Conservation (phyloP, 2,113 vertebrate genomes). For the Cyprinus carpio region DNA sequence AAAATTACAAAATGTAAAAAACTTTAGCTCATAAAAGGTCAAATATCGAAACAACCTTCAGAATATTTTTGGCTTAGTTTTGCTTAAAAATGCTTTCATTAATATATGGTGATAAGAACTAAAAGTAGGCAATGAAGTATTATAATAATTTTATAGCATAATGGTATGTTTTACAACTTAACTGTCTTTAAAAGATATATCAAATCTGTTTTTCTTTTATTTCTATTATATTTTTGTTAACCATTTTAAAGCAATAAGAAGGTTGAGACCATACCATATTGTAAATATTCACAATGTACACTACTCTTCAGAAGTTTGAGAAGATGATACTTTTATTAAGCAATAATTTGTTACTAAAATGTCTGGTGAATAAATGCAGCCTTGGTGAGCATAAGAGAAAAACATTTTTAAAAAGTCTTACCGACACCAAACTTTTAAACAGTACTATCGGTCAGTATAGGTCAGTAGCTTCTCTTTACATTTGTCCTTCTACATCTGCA, state of each 20-base stretch:
- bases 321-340: neutral
- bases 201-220: too few species aligned
- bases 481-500: slow-evolving; percentile 56
- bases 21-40: neutral
- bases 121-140: neutral
- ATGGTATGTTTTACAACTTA: neutral
- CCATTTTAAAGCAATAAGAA: neutral
- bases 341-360: neutral
- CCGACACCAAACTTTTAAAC: neutral
- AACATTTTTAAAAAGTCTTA: neutral
- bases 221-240: neutral
- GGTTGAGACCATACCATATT: neutral
- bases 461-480: slow-evolving; percentile 4
- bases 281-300: neutral
- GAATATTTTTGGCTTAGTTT: neutral
- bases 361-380: neutral
- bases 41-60: neutral
- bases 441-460: neutral
- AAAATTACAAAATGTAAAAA: neutral
- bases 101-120: neutral
- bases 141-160: neutral
- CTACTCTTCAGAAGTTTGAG: neutral
- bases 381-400: neutral
- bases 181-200: too few species aligned
- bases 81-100: neutral